phyloP scores from a whole-genome alignment of 2,113 vertebrate genomes.

The Piaya cayana region DNA sequence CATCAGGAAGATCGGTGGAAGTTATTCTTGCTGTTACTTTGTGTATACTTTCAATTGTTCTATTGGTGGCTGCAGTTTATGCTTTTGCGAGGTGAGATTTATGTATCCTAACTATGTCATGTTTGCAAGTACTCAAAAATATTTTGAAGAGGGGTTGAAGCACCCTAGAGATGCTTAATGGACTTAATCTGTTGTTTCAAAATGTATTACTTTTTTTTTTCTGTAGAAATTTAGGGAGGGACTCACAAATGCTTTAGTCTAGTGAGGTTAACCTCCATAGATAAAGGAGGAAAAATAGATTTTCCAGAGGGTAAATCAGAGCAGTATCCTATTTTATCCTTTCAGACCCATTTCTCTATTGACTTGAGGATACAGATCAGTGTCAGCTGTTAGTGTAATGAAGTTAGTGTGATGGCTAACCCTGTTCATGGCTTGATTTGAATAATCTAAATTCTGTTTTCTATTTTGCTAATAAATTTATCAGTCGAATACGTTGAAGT shows the following conservation, averaged over 20 bases:
- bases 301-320: background rate
- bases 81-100: constrained; percentile 88
- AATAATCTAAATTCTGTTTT: background rate
- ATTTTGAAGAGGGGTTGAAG: background rate
- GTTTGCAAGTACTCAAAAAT: background rate
- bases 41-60: constrained; percentile 87
- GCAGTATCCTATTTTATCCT: background rate
- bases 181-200: background rate
- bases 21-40: constrained; percentile 92
- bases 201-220: background rate
- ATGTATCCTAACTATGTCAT: background rate
- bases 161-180: background rate
- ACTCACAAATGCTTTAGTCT: background rate
- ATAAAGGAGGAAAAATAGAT: background rate
- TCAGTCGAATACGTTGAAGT: background rate
- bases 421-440: background rate
- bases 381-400: background rate
- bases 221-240: background rate
- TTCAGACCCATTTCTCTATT: background rate
- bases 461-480: background rate
- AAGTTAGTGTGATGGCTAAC: background rate
- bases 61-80: constrained; percentile 89
- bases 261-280: background rate
- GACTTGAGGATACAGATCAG: background rate
- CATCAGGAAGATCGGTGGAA: constrained; percentile 88